Conservation (phyloP, 2,113 vertebrate genomes). For the Tretioscincus oriximinensis region DNA sequence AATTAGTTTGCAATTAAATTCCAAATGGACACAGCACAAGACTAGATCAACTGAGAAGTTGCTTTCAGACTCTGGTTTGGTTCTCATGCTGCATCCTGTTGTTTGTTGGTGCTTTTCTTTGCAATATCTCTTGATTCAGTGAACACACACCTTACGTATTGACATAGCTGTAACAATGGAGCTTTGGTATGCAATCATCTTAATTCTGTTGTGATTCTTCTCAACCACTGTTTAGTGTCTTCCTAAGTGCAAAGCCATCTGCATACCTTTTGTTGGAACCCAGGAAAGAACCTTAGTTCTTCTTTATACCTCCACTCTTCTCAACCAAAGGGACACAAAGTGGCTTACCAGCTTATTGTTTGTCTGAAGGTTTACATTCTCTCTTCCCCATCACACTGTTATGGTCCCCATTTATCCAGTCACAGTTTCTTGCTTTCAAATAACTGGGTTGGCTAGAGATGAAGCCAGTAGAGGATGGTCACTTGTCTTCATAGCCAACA, state of each 20-base stretch:
- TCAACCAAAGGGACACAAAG: no score
- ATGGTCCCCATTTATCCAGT: no score
- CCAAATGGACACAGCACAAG: not conserved
- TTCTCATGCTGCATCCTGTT: not conserved
- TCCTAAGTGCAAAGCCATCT: not conserved
- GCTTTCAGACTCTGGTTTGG: not conserved
- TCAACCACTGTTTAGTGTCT: not conserved
- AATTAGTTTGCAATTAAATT: not conserved
- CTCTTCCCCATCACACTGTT: no score
- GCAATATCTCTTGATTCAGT: constrained; percentile 2
- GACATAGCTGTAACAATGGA: not conserved
- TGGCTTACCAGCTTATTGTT: no score
- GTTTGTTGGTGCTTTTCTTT: not conserved
- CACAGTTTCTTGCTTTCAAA: no score
- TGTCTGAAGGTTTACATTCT: no score
- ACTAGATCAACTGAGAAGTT: not conserved
- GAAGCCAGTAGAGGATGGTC: no score
- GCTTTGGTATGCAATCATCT: not conserved
- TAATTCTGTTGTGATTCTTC: not conserved
- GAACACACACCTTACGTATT: constrained; percentile 29
- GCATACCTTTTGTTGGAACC: constrained; percentile 21
- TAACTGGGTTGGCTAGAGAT: no score
- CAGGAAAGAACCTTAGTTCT: accelerated
- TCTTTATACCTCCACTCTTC: constrained; percentile 21
- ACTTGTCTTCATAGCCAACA: no score